A percentile compares a stretch with the other conserved stretches of the same genome.
phyloP scores from a whole-genome alignment of 2,113 vertebrate genomes.

The Lipophrys pholis region DNA sequence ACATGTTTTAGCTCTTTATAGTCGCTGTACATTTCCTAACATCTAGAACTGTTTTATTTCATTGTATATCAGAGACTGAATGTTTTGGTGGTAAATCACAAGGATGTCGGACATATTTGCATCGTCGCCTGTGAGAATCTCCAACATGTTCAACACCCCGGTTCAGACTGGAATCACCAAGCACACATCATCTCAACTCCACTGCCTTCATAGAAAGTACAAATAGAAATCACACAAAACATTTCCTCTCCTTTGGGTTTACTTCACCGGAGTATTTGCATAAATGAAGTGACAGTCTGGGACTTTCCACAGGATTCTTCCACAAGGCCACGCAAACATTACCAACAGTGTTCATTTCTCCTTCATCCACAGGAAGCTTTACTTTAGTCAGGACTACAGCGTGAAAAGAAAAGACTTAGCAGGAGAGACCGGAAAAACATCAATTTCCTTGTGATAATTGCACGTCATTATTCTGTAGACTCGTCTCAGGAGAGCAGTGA shows the following conservation, averaged over 20 bases:
- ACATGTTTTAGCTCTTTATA: no score
- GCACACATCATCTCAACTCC: conserved; percentile 20
- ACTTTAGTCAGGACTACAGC: background rate
- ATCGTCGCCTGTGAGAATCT: background rate
- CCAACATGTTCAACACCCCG: conserved; percentile 1
- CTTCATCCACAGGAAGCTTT: conserved; percentile 30
- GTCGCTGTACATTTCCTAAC: no score
- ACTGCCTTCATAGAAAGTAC: conserved; percentile 28
- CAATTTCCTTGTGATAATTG: conserved; percentile 41
- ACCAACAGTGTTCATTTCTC: conserved; percentile 18
- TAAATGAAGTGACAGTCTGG: conserved; percentile 34
- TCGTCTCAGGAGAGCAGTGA: conserved; percentile 11
- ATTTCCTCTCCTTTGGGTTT: background rate
- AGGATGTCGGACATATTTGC: no score
- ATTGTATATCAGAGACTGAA: no score
- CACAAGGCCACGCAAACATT: background rate
- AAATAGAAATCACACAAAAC: conserved; percentile 21
- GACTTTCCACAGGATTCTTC: conserved; percentile 23
- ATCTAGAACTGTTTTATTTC: no score
- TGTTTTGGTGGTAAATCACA: no score
- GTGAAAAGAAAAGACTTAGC: conserved; percentile 7
- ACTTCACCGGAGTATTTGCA: conserved; percentile 28
- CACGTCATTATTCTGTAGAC: conserved; percentile 16
- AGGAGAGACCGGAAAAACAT: background rate
- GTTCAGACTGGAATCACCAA: conserved; percentile 12